Percentiles rank a stretch among this genome's conserved stretches.
These are phyloP conservation scores for Alloplasta piceator DNA, from an alignment of 2,888 invertebrate species.

Conservation along the genomic window DNA sequence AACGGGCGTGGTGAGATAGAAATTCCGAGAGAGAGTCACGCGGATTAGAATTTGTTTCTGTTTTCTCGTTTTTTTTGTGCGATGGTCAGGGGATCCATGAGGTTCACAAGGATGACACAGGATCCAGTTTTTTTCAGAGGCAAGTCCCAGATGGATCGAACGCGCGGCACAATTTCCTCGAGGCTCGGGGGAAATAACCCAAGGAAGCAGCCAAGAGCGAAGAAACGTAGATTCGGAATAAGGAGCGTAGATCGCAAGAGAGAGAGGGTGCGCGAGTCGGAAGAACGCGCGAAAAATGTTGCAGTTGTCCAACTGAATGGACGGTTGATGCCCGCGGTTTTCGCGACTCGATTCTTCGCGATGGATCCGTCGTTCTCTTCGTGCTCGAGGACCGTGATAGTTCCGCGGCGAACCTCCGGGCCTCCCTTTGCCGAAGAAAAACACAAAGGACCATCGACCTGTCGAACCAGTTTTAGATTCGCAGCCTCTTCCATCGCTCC, in stretches of 20 bases:
- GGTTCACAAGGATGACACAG: neutral
- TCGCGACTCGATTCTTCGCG: neutral
- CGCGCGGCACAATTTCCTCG: neutral
- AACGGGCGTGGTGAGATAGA: constrained; percentile 59
- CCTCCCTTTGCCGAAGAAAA: constrained; percentile 6
- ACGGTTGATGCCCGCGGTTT: constrained; percentile 29
- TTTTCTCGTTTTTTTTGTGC: neutral
- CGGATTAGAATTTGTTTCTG: constrained; percentile 43
- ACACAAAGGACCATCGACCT: constrained; percentile 73
- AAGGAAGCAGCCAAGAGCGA: no score
- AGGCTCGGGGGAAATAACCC: no score
- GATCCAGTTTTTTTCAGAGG: neutral
- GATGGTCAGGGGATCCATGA: neutral
- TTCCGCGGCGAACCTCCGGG: constrained; percentile 27
- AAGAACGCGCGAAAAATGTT: neutral
- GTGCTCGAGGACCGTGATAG: constrained; percentile 22
- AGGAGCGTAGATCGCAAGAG: neutral
- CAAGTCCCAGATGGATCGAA: neutral
- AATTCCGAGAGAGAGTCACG: constrained; percentile 56
- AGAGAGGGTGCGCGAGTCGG: neutral
- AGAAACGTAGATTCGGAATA: neutral
- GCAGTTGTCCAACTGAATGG: constrained; percentile 2
- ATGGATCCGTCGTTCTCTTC: constrained; percentile 11
- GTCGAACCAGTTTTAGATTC: constrained; percentile 72
- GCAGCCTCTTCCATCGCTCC: constrained; percentile 63